Evolutionary conservation across 2,888 invertebrate species (phyloP).

Genomic region (Volucella zonaria): DNA sequence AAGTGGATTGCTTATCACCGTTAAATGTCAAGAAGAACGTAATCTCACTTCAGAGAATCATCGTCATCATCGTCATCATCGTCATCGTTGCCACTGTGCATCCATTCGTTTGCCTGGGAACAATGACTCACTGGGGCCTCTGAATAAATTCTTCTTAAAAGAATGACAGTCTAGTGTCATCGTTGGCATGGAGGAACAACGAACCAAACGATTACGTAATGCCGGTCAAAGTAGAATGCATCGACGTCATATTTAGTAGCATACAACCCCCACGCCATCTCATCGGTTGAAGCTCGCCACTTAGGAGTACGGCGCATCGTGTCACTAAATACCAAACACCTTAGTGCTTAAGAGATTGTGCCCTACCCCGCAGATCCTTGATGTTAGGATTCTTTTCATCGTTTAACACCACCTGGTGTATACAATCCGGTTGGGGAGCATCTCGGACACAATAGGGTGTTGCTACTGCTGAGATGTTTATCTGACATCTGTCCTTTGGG

Average conservation of each 20-base stretch:
- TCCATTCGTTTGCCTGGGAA: not conserved
- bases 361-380: conserved; percentile 14
- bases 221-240: conserved; percentile 51
- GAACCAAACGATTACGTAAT: conserved; percentile 54
- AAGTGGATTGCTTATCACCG: conserved; percentile 60
- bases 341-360: conserved; percentile 25
- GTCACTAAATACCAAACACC: not conserved
- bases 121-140: conserved; percentile 21
- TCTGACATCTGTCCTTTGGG: conserved; percentile 74
- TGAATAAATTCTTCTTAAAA: conserved; percentile 42
- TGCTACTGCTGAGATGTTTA: conserved; percentile 40
- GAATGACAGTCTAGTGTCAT: conserved; percentile 15
- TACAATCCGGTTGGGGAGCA: conserved; percentile 52
- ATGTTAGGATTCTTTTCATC: conserved; percentile 19
- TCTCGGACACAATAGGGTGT: conserved; percentile 61
- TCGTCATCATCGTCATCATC: not conserved
- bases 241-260: conserved; percentile 42
- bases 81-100: not conserved
- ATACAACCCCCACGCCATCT: not conserved
- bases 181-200: conserved; percentile 11
- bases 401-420: conserved; percentile 63
- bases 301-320: conserved; percentile 13
- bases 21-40: conserved; percentile 70
- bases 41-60: conserved; percentile 50
- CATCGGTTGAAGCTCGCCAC: conserved; percentile 29